These are phyloP conservation scores for Rotaria macrura DNA, from an alignment of 2,888 invertebrate genomes.

Conservation along the genomic window DNA sequence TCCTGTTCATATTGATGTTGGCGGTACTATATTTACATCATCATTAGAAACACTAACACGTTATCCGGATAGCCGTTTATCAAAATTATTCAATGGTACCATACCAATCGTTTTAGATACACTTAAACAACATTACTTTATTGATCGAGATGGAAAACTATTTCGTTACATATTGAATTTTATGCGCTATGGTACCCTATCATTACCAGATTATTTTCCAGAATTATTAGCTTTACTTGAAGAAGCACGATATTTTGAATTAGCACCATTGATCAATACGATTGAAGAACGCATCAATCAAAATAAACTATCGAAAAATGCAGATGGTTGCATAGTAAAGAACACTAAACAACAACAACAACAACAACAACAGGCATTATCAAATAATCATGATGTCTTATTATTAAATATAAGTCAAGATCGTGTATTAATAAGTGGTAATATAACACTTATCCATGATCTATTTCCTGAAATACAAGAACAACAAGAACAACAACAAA, in stretches of 20 bases:
- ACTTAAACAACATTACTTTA: conserved; percentile 93
- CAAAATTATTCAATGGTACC: conserved; percentile 82
- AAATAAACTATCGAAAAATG: not conserved
- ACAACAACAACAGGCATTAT: not conserved
- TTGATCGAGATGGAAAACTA: conserved; percentile 92
- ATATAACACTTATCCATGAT: not conserved
- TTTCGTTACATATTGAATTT: conserved; percentile 94
- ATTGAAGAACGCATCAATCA: conserved; percentile 36
- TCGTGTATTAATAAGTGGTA: not conserved
- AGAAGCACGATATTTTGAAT: conserved; percentile 80
- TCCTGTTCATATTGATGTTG: conserved; percentile 92
- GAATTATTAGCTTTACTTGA: conserved; percentile 75
- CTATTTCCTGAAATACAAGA: conserved; percentile 10
- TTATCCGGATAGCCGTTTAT: conserved; percentile 78
- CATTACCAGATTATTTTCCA: conserved; percentile 74
- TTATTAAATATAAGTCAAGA: conserved; percentile 1
- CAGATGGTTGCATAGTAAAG: not conserved
- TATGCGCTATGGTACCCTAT: conserved; percentile 75
- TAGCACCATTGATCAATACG: conserved; percentile 54
- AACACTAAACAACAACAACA: not conserved
- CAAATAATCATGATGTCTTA: not conserved
- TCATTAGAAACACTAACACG: conserved; percentile 88
- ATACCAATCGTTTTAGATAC: conserved; percentile 90
- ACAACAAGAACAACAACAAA: conserved; percentile 1
- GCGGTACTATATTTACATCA: conserved; percentile 89